Percentiles rank a stretch among this genome's conserved stretches.
These are phyloP conservation scores for Pangasius sanitwongsei DNA, from an alignment of 2,797 vertebrate species.

Conservation along the genomic window DNA sequence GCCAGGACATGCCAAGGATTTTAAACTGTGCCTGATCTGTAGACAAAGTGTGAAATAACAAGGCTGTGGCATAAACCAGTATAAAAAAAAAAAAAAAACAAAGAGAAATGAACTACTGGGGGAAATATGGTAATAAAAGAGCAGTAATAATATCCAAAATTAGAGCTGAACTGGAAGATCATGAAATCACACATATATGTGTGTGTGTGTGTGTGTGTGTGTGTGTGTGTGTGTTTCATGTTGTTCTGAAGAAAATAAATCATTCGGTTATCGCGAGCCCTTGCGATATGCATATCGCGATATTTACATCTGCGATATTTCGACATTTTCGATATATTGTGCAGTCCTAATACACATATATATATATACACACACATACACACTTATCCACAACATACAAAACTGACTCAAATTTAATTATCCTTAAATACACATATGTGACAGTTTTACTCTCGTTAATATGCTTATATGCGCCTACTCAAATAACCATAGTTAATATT, in stretches of 20 bases:
- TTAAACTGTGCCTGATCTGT: neutral
- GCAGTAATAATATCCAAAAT: too few relatives aligned
- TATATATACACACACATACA: neutral
- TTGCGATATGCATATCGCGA: too few relatives aligned
- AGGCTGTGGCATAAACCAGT: neutral
- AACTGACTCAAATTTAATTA: neutral
- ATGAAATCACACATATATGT: neutral
- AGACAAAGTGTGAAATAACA: neutral
- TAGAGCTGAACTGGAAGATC: neutral
- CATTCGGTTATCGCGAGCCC: too few relatives aligned
- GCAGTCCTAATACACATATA: too few relatives aligned
- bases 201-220: too few relatives aligned
- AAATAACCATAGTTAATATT: neutral
- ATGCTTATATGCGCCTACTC: too few relatives aligned
- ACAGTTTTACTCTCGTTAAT: neutral
- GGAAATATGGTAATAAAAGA: neutral
- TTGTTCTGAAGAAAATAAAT: too few relatives aligned
- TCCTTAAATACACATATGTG: neutral
- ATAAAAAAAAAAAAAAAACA: neutral
- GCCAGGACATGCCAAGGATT: neutral
- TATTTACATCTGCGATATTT: too few relatives aligned
- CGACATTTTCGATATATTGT: too few relatives aligned
- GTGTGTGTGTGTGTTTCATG: too few relatives aligned
- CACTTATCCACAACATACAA: neutral
- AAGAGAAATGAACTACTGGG: too few relatives aligned